Evolutionary conservation across 2,888 invertebrate genomes (phyloP), one percentile per base, ranked within the genome.

Genomic region (Stramonita haemastoma): DNA sequence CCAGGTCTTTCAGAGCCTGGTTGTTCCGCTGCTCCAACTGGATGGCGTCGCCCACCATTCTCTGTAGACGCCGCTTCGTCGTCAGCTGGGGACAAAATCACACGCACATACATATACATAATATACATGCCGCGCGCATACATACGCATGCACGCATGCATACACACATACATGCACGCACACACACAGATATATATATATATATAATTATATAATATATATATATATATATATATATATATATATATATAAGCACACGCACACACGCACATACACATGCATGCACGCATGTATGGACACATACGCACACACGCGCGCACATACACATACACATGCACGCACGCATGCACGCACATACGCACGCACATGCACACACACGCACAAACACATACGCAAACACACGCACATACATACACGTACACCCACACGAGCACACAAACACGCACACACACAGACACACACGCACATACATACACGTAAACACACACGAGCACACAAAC

Each of bases 11-110:
- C 6, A 77, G 66, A 1, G 89, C 89, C 26, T 66, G 36, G 29
- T 83, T 87, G 86, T 90, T 90, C n/a, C 85, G 84, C 66, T 87
- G 73, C 15, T 87, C 87, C 86, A 90, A 46, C 46, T 87, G 87
- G 11, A 90, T 36, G 46, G 90, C 90, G 60, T 90, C 87, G 19
- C 87, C 87, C 15, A 90, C 89, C 85, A 90, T 83, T 36, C 15
- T 83, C 81, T 83, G 81, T 36, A 83, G 81, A 22, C 81, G 81
- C 22, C 81, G 81, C 26, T 22, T 83, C 36, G 81, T 46, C 46
- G 81, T 83, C 81, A 83, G 46, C 81, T 83, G 81, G 1, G n/a
- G n/a, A 73, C 73, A 73, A 1, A n/a, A 13, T 26, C 73, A 73
- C 73, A 73, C 73, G n/a, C 11, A 73, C 73, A 73, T n/a, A 73